These are phyloP conservation scores for Nautilus pompilius DNA, from an alignment of 1,140 invertebrate species.

Conservation along the genomic window DNA sequence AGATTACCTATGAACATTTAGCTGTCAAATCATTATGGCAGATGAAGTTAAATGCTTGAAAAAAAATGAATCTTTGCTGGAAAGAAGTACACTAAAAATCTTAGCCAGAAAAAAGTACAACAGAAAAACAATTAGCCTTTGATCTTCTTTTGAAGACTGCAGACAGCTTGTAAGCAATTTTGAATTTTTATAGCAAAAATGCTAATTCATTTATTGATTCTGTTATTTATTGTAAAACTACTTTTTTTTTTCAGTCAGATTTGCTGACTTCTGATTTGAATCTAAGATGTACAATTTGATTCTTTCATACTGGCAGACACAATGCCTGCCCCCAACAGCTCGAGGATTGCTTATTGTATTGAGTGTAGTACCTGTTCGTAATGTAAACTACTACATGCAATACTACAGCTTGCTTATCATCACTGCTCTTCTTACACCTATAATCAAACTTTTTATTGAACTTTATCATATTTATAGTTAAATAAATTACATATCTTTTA, in stretches of 20 bases:
- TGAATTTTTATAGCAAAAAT: neutral
- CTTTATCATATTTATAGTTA: constrained; percentile 36
- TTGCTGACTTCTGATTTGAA: constrained; percentile 28
- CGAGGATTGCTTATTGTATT: constrained; percentile 34
- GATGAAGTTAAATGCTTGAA: too few species aligned
- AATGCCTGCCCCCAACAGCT: constrained; percentile 29
- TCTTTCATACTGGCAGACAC: constrained; percentile 34
- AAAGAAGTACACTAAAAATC: too few species aligned
- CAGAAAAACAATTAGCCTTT: too few species aligned
- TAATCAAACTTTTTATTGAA: constrained; percentile 35
- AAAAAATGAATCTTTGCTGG: too few species aligned
- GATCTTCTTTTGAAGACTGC: too few species aligned
- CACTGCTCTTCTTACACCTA: constrained; percentile 39
- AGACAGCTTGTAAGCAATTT: too few species aligned
- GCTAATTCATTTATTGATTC: neutral
- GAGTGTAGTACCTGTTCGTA: constrained; percentile 32
- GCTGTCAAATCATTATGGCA: too few species aligned
- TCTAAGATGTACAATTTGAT: constrained; percentile 22
- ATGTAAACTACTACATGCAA: constrained; percentile 42
- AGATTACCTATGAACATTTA: too few species aligned
- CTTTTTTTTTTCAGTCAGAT: constrained; percentile 27
- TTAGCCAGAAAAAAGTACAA: too few species aligned
- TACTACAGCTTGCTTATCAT: constrained; percentile 44
- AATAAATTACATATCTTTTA: too few species aligned
- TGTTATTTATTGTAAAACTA: too few species aligned